Conservation (phyloP, 2,113 vertebrate genomes). For the Paradisaea rubra region DNA sequence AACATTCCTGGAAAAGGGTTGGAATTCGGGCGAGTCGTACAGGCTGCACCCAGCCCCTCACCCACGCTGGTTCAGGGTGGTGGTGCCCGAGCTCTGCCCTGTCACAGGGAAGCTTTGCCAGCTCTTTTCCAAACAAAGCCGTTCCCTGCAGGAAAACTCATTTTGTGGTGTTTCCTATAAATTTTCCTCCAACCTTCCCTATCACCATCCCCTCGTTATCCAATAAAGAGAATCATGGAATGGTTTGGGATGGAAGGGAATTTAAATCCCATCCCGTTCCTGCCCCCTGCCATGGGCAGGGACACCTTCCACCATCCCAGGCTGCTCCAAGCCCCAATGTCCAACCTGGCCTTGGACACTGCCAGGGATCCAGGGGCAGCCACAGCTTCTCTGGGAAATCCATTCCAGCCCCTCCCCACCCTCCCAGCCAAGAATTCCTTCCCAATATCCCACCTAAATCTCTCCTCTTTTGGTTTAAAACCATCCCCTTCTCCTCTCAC, state of each 20-base stretch:
- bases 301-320: not conserved
- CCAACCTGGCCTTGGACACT: not conserved
- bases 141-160: not conserved
- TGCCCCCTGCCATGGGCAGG: not conserved
- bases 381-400: not conserved
- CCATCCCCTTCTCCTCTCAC: not conserved
- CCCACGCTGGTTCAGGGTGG: fast-evolving
- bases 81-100: not conserved
- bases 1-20: not conserved
- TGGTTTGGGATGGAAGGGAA: not conserved
- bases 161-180: not conserved
- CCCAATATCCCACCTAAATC: not conserved
- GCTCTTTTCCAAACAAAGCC: not conserved
- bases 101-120: not conserved
- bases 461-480: not conserved
- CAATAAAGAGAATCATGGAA: not conserved
- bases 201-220: fast-evolving
- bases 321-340: not conserved
- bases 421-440: not conserved
- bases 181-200: not conserved
- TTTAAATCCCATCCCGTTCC: not conserved
- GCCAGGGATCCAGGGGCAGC: not conserved
- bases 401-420: fast-evolving
- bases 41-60: not conserved
- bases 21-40: fast-evolving